A percentile compares a stretch with the other conserved stretches of the same genome.
Evolutionary conservation across 53 echinoderm and acorn worm genomes (phyloP).

Genomic region (Astropecten irregularis): DNA sequence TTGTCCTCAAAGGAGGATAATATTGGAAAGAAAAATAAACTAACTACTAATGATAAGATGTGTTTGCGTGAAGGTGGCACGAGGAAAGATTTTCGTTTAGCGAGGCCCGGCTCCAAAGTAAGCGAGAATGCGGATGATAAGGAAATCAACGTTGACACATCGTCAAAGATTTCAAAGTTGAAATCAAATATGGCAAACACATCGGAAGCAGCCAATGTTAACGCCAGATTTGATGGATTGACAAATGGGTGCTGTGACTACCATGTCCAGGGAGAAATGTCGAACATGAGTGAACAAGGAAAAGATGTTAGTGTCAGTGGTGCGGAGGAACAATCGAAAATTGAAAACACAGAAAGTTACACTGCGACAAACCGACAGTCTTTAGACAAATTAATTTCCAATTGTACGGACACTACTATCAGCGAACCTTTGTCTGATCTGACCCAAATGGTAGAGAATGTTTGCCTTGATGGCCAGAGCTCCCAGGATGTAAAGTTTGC

Average conservation of each 20-base stretch:
- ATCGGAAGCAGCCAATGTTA: not conserved
- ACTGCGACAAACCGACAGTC: not conserved
- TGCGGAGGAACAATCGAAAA: not conserved
- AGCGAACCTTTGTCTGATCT: slow-evolving; percentile 64
- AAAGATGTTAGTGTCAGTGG: not conserved
- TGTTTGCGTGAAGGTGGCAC: too few species aligned
- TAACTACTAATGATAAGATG: too few species aligned
- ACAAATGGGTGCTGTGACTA: slow-evolving; percentile 40
- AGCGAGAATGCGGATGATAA: not conserved
- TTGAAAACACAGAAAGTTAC: too few species aligned
- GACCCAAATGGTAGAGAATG: slow-evolving; percentile 64
- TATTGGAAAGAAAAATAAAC: too few species aligned
- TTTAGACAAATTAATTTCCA: not conserved
- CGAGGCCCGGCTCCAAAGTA: not conserved
- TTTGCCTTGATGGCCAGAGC: slow-evolving; percentile 48
- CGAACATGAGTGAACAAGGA: not conserved
- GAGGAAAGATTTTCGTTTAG: not conserved
- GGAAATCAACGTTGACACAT: not conserved
- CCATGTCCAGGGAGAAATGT: not conserved
- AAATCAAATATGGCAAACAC: not conserved
- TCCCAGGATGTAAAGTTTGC: slow-evolving; percentile 3
- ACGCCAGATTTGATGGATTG: not conserved
- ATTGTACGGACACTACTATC: too few species aligned
- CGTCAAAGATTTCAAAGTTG: not conserved
- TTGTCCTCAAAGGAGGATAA: too few species aligned